Percentiles rank a stretch among this genome's conserved stretches.
Conservation (phyloP, 2,113 vertebrate genomes). For the Chionomys nivalis region DNA sequence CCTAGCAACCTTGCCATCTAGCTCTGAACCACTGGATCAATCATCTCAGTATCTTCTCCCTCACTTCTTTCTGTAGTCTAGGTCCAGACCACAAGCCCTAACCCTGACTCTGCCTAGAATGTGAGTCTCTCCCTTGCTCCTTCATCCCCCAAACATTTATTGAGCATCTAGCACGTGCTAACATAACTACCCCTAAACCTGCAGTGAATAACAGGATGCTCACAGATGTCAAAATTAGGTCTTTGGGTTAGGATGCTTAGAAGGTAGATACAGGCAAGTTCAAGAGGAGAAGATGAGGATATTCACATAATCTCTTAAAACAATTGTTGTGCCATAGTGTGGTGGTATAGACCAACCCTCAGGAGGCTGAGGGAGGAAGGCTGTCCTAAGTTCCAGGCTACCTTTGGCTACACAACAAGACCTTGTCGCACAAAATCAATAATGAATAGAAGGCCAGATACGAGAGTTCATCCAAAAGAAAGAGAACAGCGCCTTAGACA, state of each 20-base stretch:
- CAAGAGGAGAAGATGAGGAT: background rate
- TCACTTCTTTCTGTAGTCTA: background rate
- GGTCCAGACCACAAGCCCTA: background rate
- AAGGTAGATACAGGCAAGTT: background rate
- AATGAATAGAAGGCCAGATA: background rate
- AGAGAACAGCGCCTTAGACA: background rate
- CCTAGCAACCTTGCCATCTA: background rate
- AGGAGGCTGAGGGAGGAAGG: background rate
- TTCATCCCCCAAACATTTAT: background rate
- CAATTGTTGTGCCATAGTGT: background rate
- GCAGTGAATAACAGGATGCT: constrained; percentile 6
- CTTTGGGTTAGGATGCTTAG: background rate
- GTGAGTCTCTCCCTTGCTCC: background rate
- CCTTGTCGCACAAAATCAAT: background rate
- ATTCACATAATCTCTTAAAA: background rate
- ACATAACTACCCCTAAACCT: constrained; percentile 20
- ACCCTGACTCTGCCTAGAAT: background rate
- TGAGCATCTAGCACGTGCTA: background rate
- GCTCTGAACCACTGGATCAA: background rate
- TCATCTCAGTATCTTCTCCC: background rate
- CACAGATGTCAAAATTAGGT: background rate
- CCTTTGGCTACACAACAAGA: background rate
- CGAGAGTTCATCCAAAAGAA: background rate
- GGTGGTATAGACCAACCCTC: background rate
- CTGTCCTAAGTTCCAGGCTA: background rate